A percentile compares a stretch with the other conserved stretches of the same genome.
Evolutionary conservation across 1,140 invertebrate species (phyloP).

Genomic region (Hylaeus volcanicus): DNA sequence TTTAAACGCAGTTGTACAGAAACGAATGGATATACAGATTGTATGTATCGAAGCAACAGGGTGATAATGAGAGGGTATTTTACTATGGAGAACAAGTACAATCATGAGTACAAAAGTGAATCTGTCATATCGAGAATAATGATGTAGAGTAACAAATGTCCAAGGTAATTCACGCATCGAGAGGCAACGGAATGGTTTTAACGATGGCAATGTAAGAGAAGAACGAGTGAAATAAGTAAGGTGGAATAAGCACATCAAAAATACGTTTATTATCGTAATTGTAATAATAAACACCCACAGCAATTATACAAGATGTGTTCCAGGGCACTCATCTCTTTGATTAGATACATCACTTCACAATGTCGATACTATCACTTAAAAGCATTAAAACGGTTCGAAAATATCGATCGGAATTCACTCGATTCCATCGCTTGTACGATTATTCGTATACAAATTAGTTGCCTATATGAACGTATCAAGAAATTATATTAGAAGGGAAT

Average conservation of each 20-base stretch:
- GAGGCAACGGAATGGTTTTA: neutral
- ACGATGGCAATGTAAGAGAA: constrained; percentile 17
- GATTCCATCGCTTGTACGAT: constrained; percentile 16
- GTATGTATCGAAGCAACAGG: constrained; percentile 49
- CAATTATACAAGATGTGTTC: constrained; percentile 67
- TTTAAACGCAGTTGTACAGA: constrained; percentile 29
- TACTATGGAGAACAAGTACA: constrained; percentile 46
- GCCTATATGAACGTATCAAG: too few species aligned
- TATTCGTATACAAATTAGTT: constrained; percentile 5
- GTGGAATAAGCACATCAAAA: constrained; percentile 74
- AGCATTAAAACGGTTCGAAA: constrained; percentile 70
- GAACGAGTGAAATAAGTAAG: constrained; percentile 19
- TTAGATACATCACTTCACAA: constrained; percentile 63
- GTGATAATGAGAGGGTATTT: constrained; percentile 7
- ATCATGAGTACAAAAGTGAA: constrained; percentile 57
- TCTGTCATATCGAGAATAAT: constrained; percentile 45
- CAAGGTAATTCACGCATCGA: neutral
- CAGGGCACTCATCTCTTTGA: constrained; percentile 59
- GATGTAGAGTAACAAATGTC: constrained; percentile 8
- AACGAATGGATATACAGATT: constrained; percentile 23
- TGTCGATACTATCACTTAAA: constrained; percentile 56
- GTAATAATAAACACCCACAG: constrained; percentile 60
- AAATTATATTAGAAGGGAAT: neutral
- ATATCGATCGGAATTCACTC: constrained; percentile 50
- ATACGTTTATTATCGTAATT: constrained; percentile 74